Conservation (phyloP, 1,140 invertebrate genomes). For the Eumaeus atala region DNA sequence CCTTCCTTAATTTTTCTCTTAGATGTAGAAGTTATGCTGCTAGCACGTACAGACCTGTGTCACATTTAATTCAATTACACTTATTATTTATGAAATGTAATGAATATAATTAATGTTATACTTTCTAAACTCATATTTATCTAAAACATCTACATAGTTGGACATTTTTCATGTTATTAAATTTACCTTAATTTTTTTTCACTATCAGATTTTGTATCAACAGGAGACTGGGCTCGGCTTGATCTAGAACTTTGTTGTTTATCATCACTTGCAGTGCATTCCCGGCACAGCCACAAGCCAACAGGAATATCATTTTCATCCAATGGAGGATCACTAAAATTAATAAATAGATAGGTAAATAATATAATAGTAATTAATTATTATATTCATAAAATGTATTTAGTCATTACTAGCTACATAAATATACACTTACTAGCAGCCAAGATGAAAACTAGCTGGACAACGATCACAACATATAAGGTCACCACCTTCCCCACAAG, state of each 20-base stretch:
- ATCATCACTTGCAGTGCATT: constrained; percentile 77
- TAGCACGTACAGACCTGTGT: constrained; percentile 34
- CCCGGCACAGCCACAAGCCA: constrained; percentile 92
- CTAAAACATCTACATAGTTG: no score
- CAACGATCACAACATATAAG: constrained; percentile 97
- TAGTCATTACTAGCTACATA: background rate
- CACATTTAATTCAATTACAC: constrained; percentile 5
- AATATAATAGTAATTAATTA: no score
- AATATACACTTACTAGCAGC: constrained; percentile 88
- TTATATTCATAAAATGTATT: no score
- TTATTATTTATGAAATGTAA: no score
- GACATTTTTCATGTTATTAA: background rate
- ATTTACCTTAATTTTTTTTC: constrained; percentile 58
- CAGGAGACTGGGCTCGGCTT: constrained; percentile 56
- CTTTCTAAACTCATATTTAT: no score
- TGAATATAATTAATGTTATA: no score
- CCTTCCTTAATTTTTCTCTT: constrained; percentile 46
- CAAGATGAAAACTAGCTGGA: constrained; percentile 94
- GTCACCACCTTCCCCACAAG: constrained; percentile 93
- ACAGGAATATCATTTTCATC: constrained; percentile 91
- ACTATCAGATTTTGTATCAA: constrained; percentile 43
- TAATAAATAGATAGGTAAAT: constrained; percentile 9
- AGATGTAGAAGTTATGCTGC: constrained; percentile 34
- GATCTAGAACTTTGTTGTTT: constrained; percentile 41
- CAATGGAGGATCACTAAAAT: constrained; percentile 88